phyloP scores from a whole-genome alignment of 2,888 invertebrate species.

The Holacanthella duospinosa region DNA sequence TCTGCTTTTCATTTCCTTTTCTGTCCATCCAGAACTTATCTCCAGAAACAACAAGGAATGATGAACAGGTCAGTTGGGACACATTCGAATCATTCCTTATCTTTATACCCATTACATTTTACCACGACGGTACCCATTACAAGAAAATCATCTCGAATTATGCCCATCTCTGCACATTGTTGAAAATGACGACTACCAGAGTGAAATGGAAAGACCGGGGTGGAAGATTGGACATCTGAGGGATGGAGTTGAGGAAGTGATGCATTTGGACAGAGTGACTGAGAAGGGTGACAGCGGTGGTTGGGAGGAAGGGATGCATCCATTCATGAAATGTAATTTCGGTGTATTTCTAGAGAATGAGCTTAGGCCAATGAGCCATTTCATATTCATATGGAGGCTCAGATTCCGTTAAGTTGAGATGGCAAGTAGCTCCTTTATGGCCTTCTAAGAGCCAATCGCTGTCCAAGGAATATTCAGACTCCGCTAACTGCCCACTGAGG shows the following conservation, averaged over 20 bases:
- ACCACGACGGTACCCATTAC: too few relatives aligned
- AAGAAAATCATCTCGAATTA: too few relatives aligned
- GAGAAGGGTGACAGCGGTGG: constrained; percentile 22
- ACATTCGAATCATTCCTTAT: neutral
- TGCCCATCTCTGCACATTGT: too few relatives aligned
- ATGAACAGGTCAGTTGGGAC: neutral
- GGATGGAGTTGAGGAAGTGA: neutral
- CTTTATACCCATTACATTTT: too few relatives aligned
- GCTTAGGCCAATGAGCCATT: neutral
- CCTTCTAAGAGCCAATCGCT: constrained; percentile 23
- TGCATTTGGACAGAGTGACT: neutral
- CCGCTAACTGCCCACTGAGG: constrained; percentile 32
- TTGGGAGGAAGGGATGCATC: constrained; percentile 17
- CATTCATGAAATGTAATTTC: constrained; percentile 23
- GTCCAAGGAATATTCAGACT: too few relatives aligned
- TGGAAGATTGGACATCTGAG: neutral
- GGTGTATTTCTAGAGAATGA: neutral
- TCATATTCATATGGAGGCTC: neutral
- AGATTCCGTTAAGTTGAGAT: too few relatives aligned
- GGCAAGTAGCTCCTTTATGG: constrained; percentile 19
- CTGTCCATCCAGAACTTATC: constrained; percentile 4
- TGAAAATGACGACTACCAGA: too few relatives aligned
- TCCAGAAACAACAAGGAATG: neutral
- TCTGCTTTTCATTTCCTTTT: neutral
- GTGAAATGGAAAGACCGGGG: neutral